A percentile compares a stretch with the other conserved stretches of the same genome.
Evolutionary conservation across 1,140 invertebrate genomes (phyloP).

Genomic region (Dendroctonus valens): DNA sequence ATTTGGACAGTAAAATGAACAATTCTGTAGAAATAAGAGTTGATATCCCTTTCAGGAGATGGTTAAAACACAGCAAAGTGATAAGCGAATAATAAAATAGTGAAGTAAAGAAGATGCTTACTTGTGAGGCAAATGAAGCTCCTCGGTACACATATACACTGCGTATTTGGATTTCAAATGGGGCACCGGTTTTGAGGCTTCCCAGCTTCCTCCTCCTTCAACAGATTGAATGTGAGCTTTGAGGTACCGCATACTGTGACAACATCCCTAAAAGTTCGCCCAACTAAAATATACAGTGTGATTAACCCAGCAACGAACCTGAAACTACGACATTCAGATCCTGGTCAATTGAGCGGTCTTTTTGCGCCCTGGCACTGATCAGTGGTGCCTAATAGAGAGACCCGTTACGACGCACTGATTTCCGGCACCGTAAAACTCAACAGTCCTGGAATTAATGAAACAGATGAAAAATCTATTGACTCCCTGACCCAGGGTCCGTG

Average conservation of each 20-base stretch:
- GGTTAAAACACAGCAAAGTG: too few relatives aligned
- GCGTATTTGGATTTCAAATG: constrained; percentile 45
- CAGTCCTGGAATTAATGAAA: constrained; percentile 33
- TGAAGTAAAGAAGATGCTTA: neutral
- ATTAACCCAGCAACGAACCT: neutral
- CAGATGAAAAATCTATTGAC: constrained; percentile 8
- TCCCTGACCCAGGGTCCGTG: constrained; percentile 26
- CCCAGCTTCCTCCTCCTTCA: constrained; percentile 38
- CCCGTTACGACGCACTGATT: constrained; percentile 44
- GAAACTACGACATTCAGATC: too few relatives aligned
- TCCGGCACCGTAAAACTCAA: constrained; percentile 38
- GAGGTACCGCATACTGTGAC: constrained; percentile 45
- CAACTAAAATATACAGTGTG: neutral
- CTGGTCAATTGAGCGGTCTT: constrained; percentile 20
- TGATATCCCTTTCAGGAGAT: too few relatives aligned
- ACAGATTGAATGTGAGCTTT: constrained; percentile 47
- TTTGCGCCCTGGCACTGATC: constrained; percentile 41
- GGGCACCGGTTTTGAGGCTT: constrained; percentile 40
- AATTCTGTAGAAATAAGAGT: too few relatives aligned
- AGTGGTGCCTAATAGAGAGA: constrained; percentile 42
- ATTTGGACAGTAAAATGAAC: too few relatives aligned
- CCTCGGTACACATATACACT: constrained; percentile 45
- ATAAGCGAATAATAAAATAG: too few relatives aligned
- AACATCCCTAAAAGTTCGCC: constrained; percentile 28
- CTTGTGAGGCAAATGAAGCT: constrained; percentile 43